These are phyloP conservation scores for Brachyhypopomus gauderio DNA, from an alignment of 2,113 vertebrate genomes.

Conservation along the genomic window DNA sequence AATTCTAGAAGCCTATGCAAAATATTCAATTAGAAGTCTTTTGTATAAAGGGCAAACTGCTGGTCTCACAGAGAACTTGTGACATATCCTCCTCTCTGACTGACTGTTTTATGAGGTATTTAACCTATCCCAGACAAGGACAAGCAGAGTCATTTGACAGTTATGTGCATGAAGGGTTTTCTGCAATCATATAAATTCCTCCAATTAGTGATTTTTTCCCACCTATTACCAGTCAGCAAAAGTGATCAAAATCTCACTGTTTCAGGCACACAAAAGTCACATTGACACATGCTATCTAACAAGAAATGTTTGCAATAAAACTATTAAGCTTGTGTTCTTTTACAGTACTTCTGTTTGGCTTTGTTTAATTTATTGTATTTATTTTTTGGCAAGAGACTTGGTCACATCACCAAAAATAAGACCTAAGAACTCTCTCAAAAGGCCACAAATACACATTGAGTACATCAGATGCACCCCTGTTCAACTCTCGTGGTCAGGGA, in stretches of 20 bases:
- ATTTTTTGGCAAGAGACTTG: background rate
- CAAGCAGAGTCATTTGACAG: constrained; percentile 39
- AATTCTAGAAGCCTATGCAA: background rate
- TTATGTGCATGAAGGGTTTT: constrained; percentile 49
- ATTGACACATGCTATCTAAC: background rate
- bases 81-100: constrained; percentile 46
- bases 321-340: constrained; percentile 1
- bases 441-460: background rate
- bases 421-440: background rate
- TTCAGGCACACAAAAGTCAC: background rate
- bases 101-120: constrained; percentile 64
- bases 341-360: background rate
- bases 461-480: background rate
- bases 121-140: constrained; percentile 60
- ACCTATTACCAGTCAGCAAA: constrained; percentile 10
- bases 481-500: background rate
- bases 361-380: background rate
- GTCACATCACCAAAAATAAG: background rate
- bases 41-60: background rate
- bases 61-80: background rate
- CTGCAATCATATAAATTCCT: constrained; percentile 50
- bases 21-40: background rate
- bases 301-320: background rate
- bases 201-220: constrained; percentile 50
- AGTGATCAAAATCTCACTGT: constrained; percentile 24